Base-by-base conservation (phyloP, 2,113 vertebrate genomes). In the Octodon degus region DNA sequence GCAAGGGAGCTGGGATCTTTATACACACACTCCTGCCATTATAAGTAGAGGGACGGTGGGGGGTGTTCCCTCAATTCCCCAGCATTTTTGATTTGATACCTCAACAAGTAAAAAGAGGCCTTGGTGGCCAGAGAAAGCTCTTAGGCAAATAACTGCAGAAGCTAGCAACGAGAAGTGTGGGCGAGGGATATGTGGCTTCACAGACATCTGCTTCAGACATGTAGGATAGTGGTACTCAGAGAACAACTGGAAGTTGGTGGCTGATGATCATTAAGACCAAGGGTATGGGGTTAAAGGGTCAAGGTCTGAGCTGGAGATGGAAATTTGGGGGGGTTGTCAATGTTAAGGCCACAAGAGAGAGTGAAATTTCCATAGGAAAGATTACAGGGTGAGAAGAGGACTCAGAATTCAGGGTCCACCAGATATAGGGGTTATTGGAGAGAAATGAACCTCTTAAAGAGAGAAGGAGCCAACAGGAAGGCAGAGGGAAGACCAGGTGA, bases 111-210 rank as follows among this genome's bases (percentile, higher is more conserved):
- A n/a, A 80, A 77, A 84, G 86, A 89, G 89, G 55, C 50, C 79
- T 90, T 89, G 60, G 82, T 94, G 93, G 58, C 94, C 91, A 92
- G 40, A 94, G 89, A 95, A 93, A 96, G 94, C 94, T 96, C 83
- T 96, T 91, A 89, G 89, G 91, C 76, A 94, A 91, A 93, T 90
- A 90, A 74, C 58, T 88, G 84, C 80, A 87, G 91, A 86, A 89
- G 90, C 32, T 47, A 85, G 43, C 84, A 86, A 55, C 12, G 58
- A 77, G 76, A 34, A n/a, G 77, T 86, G 12, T 5, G n/a, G 72
- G 67, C 17, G 22, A 86, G 83, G 77, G 55, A 53, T 67, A 86
- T 65, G 60, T 7, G 32, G 72, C 65, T 58, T 53, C 67, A 22
- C 22, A 4, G 6, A n/a, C 67, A 50, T 55, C 65, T 86, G 86